A percentile compares a stretch with the other conserved stretches of the same genome.
These are phyloP conservation scores for Pharmacophagus antenor DNA, from an alignment of 2,888 invertebrate genomes.

Conservation along the genomic window DNA sequence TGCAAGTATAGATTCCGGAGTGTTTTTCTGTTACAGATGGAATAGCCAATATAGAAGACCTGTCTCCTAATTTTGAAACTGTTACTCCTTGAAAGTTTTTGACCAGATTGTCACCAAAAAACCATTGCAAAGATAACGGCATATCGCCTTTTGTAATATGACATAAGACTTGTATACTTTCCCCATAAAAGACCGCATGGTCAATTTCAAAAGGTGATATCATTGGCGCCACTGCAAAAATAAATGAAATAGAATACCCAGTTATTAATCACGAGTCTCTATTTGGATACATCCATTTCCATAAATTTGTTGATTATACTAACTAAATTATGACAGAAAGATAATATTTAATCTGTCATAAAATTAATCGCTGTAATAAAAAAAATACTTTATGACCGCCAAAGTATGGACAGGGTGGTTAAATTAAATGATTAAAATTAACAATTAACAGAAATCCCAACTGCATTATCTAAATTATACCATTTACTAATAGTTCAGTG, in stretches of 20 bases:
- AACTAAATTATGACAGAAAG: not conserved
- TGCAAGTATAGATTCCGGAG: slow-evolving; percentile 88
- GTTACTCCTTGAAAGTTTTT: slow-evolving; percentile 82
- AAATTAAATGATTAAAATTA: slow-evolving; percentile 39
- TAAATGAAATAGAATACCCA: not conserved
- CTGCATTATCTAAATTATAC: slow-evolving; percentile 60
- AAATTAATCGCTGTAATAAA: not conserved
- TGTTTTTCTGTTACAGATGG: slow-evolving; percentile 83
- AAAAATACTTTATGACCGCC: slow-evolving; percentile 62
- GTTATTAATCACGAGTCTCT: too few species aligned
- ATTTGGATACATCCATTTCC: not conserved
- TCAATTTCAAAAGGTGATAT: slow-evolving; percentile 91
- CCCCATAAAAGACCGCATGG: slow-evolving; percentile 88
- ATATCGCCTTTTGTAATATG: slow-evolving; percentile 85
- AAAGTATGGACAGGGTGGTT: slow-evolving; percentile 56
- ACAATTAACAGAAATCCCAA: slow-evolving; percentile 34
- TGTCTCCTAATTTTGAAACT: slow-evolving; percentile 79
- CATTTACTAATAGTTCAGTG: slow-evolving; percentile 84
- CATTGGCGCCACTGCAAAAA: slow-evolving; percentile 86
- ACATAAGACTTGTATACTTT: slow-evolving; percentile 88
- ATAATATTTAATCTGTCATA: not conserved
- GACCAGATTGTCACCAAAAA: slow-evolving; percentile 85
- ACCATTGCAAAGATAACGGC: slow-evolving; percentile 87
- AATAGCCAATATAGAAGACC: slow-evolving; percentile 83
- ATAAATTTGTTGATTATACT: not conserved